phyloP scores from a whole-genome alignment of 2,113 vertebrate genomes.

The Bathybates hornii region DNA sequence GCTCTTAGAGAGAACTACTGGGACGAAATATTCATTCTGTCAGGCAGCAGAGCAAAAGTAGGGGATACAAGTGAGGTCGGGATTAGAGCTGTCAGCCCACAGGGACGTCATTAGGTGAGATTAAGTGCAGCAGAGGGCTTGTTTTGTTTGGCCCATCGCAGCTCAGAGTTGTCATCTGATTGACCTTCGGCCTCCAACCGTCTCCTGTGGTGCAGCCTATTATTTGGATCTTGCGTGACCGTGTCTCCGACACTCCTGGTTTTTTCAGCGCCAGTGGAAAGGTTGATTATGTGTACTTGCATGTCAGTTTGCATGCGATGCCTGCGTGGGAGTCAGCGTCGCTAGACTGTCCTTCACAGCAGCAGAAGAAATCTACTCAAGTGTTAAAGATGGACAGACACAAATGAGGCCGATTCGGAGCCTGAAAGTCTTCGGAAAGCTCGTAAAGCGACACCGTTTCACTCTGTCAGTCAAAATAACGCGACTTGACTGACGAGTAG shows the following conservation, averaged over 20 bases:
- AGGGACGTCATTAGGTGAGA: slow-evolving; percentile 39
- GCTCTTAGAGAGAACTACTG: not conserved
- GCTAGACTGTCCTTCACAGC: not conserved
- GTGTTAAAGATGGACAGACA: not conserved
- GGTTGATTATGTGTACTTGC: not conserved
- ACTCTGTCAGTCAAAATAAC: not conserved
- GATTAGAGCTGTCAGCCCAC: not conserved
- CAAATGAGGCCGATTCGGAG: not conserved
- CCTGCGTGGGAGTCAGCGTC: not conserved
- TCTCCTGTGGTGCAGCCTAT: not conserved
- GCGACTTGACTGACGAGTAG: not conserved
- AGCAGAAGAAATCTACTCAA: not conserved
- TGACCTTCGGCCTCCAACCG: slow-evolving; percentile 12
- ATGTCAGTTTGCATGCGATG: not conserved
- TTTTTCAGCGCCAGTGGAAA: not conserved
- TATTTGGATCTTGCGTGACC: not conserved
- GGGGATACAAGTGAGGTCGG: not conserved
- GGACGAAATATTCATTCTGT: not conserved
- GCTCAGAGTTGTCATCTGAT: slow-evolving; percentile 32
- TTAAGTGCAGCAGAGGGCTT: slow-evolving; percentile 14
- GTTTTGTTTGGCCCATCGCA: slow-evolving; percentile 18
- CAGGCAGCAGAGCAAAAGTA: not conserved
- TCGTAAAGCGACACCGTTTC: not conserved
- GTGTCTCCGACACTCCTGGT: not conserved
- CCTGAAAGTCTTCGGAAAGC: not conserved